Conservation (phyloP, 2,797 vertebrate species). For the Hirundo rustica region DNA sequence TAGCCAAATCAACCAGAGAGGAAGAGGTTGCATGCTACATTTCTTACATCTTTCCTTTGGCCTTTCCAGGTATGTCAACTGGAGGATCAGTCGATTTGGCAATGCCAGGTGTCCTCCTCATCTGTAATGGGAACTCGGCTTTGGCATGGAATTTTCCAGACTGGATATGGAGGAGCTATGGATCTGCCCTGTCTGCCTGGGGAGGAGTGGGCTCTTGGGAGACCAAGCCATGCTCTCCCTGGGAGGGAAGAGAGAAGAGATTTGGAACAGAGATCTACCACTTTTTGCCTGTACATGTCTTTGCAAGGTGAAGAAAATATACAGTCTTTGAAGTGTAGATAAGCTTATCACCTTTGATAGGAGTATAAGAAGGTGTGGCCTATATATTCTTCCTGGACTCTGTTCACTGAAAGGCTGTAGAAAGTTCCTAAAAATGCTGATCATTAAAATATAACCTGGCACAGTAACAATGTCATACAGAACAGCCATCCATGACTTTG, state of each 20-base stretch:
- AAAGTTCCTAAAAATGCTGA: neutral
- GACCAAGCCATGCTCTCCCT: neutral
- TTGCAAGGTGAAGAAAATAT: neutral
- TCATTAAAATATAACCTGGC: neutral
- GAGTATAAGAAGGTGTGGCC: neutral
- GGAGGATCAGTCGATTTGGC: neutral
- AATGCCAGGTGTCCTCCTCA: neutral
- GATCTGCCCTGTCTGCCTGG: neutral
- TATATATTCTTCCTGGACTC: neutral
- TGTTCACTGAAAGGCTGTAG: neutral
- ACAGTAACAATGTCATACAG: neutral
- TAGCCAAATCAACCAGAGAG: neutral
- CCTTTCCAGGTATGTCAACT: neutral
- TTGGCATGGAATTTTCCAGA: neutral
- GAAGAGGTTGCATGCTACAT: neutral
- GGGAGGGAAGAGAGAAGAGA: neutral
- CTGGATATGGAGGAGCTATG: fast-evolving
- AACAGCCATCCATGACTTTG: neutral
- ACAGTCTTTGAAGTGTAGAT: neutral
- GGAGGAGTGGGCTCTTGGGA: neutral
- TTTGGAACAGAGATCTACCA: neutral
- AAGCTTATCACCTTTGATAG: neutral
- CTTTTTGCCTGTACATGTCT: neutral
- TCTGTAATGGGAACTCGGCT: neutral
- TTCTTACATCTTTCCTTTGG: neutral